These are phyloP conservation scores for Phrynocephalus vlangalii DNA, from an alignment of 2,797 vertebrate species.

Conservation along the genomic window DNA sequence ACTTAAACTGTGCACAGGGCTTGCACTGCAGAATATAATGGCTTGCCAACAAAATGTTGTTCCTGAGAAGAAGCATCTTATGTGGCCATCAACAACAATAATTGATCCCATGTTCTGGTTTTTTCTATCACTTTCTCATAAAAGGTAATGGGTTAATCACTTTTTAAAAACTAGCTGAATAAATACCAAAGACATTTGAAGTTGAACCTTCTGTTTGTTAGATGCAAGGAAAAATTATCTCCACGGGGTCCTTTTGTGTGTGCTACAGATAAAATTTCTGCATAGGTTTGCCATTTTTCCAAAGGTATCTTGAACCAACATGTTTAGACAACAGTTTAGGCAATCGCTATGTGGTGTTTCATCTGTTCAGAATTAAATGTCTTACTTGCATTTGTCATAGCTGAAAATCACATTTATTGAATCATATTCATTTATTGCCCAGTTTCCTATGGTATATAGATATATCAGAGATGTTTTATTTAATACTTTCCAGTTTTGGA, in stretches of 20 bases:
- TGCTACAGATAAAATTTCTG: conserved; percentile 25
- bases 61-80: conserved; percentile 11
- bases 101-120: conserved; percentile 54
- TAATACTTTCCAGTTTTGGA: neutral
- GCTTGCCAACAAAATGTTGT: conserved; percentile 12
- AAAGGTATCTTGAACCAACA: neutral
- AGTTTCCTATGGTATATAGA: neutral
- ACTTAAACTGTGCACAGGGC: neutral
- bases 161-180: conserved; percentile 50
- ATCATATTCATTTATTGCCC: neutral
- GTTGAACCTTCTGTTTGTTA: conserved; percentile 36
- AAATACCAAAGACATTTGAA: conserved; percentile 40
- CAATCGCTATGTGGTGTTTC: neutral
- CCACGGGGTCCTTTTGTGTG: conserved; percentile 24
- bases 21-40: conserved; percentile 25
- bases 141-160: conserved; percentile 62
- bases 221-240: conserved; percentile 18
- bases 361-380: neutral
- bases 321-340: neutral
- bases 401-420: conserved; percentile 12
- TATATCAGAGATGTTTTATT: neutral
- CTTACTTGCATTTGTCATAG: neutral
- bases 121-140: conserved; percentile 51
- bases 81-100: conserved; percentile 21
- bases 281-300: conserved; percentile 5